Percentiles rank a stretch among this genome's conserved stretches.
phyloP scores from a whole-genome alignment of 1,140 invertebrate species.

The Bactericera cockerelli region DNA sequence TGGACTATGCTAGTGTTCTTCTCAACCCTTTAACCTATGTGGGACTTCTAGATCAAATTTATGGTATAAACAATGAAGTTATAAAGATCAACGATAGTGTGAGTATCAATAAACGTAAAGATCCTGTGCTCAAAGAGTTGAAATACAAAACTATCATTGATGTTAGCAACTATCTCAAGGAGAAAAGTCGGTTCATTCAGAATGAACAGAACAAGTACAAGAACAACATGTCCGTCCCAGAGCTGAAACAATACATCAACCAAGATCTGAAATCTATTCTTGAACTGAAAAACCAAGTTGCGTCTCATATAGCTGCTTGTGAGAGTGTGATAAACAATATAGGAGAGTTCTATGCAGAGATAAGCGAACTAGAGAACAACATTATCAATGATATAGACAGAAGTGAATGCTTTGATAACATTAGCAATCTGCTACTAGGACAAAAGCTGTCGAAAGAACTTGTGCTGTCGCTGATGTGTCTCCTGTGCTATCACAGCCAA shows the following conservation, averaged over 20 bases:
- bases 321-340: not conserved
- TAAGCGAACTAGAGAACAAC: not conserved
- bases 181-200: not conserved
- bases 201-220: conserved; percentile 4
- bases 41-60: not conserved
- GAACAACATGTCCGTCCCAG: not conserved
- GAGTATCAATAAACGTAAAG: not conserved
- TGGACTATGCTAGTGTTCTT: not conserved
- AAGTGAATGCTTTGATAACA: not conserved
- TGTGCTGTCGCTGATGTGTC: not conserved
- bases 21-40: not conserved
- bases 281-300: not conserved
- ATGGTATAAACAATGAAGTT: not conserved
- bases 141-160: conserved; percentile 5
- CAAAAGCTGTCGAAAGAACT: not conserved
- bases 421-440: not conserved
- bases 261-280: not conserved
- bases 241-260: not conserved
- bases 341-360: not conserved
- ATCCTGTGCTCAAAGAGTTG: not conserved
- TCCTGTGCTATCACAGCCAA: not conserved
- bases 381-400: not conserved
- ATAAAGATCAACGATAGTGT: not conserved
- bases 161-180: not conserved
- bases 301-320: not conserved